Conservation (phyloP, 1,140 invertebrate genomes). For the Drosophila neocordata region DNA sequence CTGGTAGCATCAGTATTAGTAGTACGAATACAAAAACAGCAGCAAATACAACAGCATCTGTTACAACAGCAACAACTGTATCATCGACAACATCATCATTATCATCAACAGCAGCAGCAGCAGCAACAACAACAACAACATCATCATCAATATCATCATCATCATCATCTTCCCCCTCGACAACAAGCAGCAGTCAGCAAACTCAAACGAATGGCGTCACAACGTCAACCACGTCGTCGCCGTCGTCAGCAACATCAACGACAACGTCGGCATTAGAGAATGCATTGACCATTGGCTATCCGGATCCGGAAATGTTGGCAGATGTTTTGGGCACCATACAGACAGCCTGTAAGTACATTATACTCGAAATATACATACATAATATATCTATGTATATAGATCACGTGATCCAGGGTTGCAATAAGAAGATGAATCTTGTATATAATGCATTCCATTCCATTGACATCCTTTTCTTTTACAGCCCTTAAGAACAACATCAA, state of each 20-base stretch:
- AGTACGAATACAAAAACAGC: not conserved
- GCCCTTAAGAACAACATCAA: conserved; percentile 66
- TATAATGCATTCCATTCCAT: not conserved
- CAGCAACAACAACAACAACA: conserved; percentile 36
- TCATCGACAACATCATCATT: conserved; percentile 31
- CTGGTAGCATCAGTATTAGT: conserved; percentile 65
- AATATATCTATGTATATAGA: not conserved
- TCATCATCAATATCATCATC: conserved; percentile 10
- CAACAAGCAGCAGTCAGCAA: conserved; percentile 26
- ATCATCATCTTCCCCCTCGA: conserved; percentile 26
- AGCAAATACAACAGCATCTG: conserved; percentile 29
- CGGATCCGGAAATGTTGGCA: conserved; percentile 84
- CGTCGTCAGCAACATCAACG: conserved; percentile 27
- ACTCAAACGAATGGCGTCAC: conserved; percentile 45
- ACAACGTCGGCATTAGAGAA: conserved; percentile 81
- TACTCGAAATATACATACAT: not conserved
- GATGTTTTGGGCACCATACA: conserved; percentile 82
- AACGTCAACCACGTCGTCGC: conserved; percentile 33
- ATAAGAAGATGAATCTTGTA: not conserved
- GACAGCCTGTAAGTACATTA: conserved; percentile 77
- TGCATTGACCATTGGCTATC: conserved; percentile 84
- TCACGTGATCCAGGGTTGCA: not conserved
- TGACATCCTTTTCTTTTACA: conserved; percentile 22
- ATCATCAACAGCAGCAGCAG: conserved; percentile 56
- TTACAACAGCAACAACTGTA: conserved; percentile 29